Evolutionary conservation across 1,140 invertebrate genomes (phyloP).

Genomic region (Drosophila carrolli): DNA sequence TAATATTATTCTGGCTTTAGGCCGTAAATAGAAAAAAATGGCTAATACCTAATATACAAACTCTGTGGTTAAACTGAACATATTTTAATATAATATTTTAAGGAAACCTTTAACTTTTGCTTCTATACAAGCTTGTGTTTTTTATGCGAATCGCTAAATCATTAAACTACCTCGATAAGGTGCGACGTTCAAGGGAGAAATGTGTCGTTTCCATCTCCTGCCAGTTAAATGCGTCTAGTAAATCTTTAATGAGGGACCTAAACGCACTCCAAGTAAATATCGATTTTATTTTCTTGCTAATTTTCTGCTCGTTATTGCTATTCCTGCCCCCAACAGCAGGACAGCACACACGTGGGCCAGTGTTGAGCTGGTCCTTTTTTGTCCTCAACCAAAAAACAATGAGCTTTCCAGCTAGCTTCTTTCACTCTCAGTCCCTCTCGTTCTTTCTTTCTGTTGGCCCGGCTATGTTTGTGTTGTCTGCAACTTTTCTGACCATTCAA

Average conservation of each 20-base stretch:
- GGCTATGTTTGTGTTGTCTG: constrained; percentile 57
- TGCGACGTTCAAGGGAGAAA: not conserved
- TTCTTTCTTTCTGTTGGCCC: constrained; percentile 36
- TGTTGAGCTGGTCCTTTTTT: constrained; percentile 32
- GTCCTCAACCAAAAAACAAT: constrained; percentile 36
- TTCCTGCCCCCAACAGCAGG: constrained; percentile 37
- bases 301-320: constrained; percentile 65
- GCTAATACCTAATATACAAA: too few species aligned
- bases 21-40: not conserved
- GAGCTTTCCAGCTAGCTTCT: constrained; percentile 20
- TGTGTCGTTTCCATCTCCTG: not conserved
- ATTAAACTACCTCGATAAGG: not conserved
- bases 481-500: constrained; percentile 74
- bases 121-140: too few species aligned
- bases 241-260: constrained; percentile 62
- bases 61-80: too few species aligned
- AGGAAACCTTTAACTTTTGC: too few species aligned
- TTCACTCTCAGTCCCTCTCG: not conserved
- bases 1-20: not conserved
- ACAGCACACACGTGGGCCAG: constrained; percentile 25
- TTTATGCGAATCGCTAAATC: not conserved
- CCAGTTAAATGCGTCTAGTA: constrained; percentile 42
- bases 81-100: too few species aligned
- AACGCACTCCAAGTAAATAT: constrained; percentile 51
- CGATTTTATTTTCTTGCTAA: constrained; percentile 68